Conservation (phyloP, 2,797 vertebrate species). For the Acanthurus tractus region DNA sequence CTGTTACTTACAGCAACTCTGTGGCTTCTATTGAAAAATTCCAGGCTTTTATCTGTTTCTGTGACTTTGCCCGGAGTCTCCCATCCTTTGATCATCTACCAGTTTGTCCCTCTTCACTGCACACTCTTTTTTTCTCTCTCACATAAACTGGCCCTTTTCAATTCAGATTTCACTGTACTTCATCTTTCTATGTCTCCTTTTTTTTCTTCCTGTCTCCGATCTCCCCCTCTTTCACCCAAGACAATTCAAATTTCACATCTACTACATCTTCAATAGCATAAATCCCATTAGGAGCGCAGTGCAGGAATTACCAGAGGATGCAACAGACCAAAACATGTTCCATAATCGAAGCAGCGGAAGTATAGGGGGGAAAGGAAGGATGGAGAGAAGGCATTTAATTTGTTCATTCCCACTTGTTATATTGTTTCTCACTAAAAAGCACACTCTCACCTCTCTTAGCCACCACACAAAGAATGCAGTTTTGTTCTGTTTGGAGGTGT, state of each 20-base stretch:
- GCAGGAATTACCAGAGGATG: conserved; percentile 57
- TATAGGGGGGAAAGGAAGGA: neutral
- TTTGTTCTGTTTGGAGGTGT: neutral
- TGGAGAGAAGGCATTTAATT: neutral
- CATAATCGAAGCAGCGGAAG: conserved; percentile 8
- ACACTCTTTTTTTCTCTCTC: conserved; percentile 4
- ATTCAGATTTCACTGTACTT: conserved; percentile 29
- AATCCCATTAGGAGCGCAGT: conserved; percentile 59
- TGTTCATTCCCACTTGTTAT: conserved; percentile 17
- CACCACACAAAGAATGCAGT: neutral
- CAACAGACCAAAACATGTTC: conserved; percentile 28
- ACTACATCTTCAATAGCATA: conserved; percentile 50
- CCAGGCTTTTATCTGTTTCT: conserved; percentile 38
- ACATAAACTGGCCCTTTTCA: conserved; percentile 3
- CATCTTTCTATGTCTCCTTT: conserved; percentile 9
- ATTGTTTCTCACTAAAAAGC: conserved; percentile 21
- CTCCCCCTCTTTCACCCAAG: conserved; percentile 25
- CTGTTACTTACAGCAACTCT: conserved; percentile 48
- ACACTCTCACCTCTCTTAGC: neutral
- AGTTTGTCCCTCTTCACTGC: conserved; percentile 40
- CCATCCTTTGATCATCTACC: conserved; percentile 28
- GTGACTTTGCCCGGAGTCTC: conserved; percentile 2
- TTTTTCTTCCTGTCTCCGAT: neutral
- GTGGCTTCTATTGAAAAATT: conserved; percentile 35
- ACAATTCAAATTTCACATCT: conserved; percentile 61